Percentiles rank a stretch among this genome's conserved stretches.
Conservation (phyloP, 2,797 vertebrate genomes). For the Crax fasciolata region DNA sequence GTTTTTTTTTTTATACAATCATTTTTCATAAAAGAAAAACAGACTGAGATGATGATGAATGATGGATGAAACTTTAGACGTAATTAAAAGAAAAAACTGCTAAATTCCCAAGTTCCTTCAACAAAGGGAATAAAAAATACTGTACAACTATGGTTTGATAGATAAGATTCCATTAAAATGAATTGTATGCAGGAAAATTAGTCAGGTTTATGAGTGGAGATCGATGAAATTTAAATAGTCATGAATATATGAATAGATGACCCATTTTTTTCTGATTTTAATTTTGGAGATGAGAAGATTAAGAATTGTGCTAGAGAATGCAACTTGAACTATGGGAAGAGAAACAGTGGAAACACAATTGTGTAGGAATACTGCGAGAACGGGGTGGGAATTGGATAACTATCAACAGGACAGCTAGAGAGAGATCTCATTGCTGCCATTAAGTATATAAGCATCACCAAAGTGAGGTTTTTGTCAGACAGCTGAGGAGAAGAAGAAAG, state of each 20-base stretch:
- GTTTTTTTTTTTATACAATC: slow-evolving; percentile 42
- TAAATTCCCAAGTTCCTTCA: slow-evolving; percentile 22
- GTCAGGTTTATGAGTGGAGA: background rate
- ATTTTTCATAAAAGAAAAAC: slow-evolving; percentile 65
- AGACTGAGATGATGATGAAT: slow-evolving; percentile 59
- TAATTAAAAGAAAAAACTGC: slow-evolving; percentile 68
- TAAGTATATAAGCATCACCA: background rate
- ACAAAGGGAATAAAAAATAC: background rate
- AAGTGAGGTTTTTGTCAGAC: background rate
- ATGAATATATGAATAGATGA: slow-evolving; percentile 30
- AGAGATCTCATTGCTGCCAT: background rate
- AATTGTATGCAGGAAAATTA: background rate
- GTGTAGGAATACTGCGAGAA: background rate
- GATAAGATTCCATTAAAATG: slow-evolving; percentile 36
- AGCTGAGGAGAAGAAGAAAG: background rate
- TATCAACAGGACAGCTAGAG: background rate
- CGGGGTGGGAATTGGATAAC: background rate
- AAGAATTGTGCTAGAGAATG: background rate
- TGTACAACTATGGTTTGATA: background rate
- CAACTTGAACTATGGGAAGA: background rate
- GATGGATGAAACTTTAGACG: slow-evolving; percentile 53
- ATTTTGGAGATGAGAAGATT: background rate
- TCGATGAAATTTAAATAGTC: slow-evolving; percentile 27
- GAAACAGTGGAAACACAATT: background rate
- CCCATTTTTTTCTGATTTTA: slow-evolving; percentile 10